phyloP scores from a whole-genome alignment of 2,113 vertebrate species.

The Mobula birostris region DNA sequence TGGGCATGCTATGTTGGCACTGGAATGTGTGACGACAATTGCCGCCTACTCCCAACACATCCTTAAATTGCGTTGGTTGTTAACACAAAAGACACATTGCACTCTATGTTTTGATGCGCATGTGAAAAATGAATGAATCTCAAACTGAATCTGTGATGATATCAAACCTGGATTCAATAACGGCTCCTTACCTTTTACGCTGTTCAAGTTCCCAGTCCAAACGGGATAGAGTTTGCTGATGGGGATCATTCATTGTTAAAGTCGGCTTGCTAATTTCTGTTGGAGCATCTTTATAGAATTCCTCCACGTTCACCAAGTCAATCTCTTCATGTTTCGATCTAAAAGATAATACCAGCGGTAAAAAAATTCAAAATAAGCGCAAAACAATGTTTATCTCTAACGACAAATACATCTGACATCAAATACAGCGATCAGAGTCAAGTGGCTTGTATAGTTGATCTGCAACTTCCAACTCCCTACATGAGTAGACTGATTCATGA shows the following conservation, averaged over 20 bases:
- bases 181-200: slow-evolving; percentile 73
- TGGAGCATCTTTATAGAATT: slow-evolving; percentile 84
- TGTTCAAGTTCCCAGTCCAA: slow-evolving; percentile 98
- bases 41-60: too few relatives aligned
- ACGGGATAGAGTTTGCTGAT: slow-evolving; percentile 89
- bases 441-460: neutral
- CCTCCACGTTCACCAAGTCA: slow-evolving; percentile 79
- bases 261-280: slow-evolving; percentile 74
- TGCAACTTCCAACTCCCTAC: neutral
- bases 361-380: neutral
- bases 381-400: neutral
- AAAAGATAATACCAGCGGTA: neutral
- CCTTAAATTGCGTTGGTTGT: too few relatives aligned
- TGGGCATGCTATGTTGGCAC: too few relatives aligned
- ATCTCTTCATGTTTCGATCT: slow-evolving; percentile 98
- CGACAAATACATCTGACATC: neutral
- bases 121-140: too few relatives aligned
- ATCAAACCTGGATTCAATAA: neutral
- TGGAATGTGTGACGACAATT: too few relatives aligned
- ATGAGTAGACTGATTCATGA: too few relatives aligned
- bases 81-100: too few relatives aligned
- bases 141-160: neutral
- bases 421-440: neutral
- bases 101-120: too few relatives aligned
- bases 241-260: slow-evolving; percentile 75